Evolutionary conservation across 2,888 invertebrate genomes (phyloP), one percentile per base, ranked within the genome.

Genomic region (Cheiracanthium punctorium): DNA sequence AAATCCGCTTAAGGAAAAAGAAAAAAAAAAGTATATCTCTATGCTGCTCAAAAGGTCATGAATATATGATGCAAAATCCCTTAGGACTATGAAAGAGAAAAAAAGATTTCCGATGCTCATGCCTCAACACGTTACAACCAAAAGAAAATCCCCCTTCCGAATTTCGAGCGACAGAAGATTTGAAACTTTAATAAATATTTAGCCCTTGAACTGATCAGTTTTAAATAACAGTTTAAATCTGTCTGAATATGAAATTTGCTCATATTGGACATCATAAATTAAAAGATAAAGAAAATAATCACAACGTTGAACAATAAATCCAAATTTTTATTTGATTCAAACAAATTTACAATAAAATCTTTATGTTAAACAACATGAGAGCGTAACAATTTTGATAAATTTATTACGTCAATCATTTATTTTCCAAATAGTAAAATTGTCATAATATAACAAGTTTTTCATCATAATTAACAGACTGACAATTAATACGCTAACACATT

Each of bases 291-390:
- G 37, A 37, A 37, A 37, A n/a, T n/a, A n/a, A n/a, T 48, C 7
- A 7, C 17, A 48, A 48, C 10, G 14, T 5, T 58, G 58, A 58
- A 58, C 58, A 58, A 58, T 58, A 58, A 58, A 58, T 58, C 24
- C 58, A 58, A 58, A 7, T 58, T 67, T 69, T 69, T 80, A 73
- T 69, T 70, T 41, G 41, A 58, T 75, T 58, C n/a, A 69, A 81
- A 81, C 81, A 81, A 81, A 81, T 70, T 24, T 74, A 74, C 81
- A 73, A 81, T 81, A 81, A 73, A 80, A 32, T 52, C 48, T 81
- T 58, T 58, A 74, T 52, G 32, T 48, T 29, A 69, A 69, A 29
- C 67, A 74, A 81, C 75, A 81, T 70, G 52, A 67, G 69, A 81
- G 69, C 33, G 74, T 70, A 81, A 81, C 81, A 81, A 58, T 58